phyloP scores from a whole-genome alignment of 2,888 invertebrate genomes.

The Pyrrhopygopsis socrates region DNA sequence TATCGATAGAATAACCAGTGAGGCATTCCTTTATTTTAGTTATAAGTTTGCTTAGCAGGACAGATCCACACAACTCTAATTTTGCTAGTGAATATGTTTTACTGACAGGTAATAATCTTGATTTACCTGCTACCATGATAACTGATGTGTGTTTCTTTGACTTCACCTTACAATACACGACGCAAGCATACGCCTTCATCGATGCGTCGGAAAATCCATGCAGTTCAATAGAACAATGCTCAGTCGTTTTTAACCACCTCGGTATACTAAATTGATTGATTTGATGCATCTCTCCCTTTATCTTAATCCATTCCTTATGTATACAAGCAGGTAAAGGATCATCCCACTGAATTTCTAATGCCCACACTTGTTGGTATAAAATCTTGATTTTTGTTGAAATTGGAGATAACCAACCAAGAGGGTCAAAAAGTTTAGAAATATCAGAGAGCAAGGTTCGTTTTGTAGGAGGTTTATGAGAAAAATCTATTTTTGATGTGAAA shows the following conservation, averaged over 20 bases:
- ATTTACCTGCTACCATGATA: slow-evolving; percentile 21
- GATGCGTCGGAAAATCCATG: slow-evolving; percentile 17
- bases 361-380: slow-evolving; percentile 36
- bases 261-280: slow-evolving; percentile 6
- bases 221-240: slow-evolving; percentile 21
- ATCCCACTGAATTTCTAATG: background rate
- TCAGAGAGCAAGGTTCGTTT: slow-evolving; percentile 5
- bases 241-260: slow-evolving; percentile 24
- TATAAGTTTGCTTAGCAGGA: background rate
- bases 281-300: slow-evolving; percentile 2
- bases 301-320: slow-evolving; percentile 19
- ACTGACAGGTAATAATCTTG: slow-evolving; percentile 18
- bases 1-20: slow-evolving; percentile 28
- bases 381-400: slow-evolving; percentile 20
- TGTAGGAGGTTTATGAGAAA: background rate
- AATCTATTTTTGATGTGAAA: background rate
- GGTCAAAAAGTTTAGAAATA: slow-evolving; percentile 8
- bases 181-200: slow-evolving; percentile 20
- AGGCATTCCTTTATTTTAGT: no score
- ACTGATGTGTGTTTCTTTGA: background rate
- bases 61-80: slow-evolving; percentile 29
- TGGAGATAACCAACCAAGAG: background rate
- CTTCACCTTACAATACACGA: background rate
- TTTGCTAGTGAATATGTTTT: slow-evolving; percentile 6
- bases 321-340: slow-evolving; percentile 17